Conservation (phyloP, 2,797 vertebrate species). For the Clamator glandarius region DNA sequence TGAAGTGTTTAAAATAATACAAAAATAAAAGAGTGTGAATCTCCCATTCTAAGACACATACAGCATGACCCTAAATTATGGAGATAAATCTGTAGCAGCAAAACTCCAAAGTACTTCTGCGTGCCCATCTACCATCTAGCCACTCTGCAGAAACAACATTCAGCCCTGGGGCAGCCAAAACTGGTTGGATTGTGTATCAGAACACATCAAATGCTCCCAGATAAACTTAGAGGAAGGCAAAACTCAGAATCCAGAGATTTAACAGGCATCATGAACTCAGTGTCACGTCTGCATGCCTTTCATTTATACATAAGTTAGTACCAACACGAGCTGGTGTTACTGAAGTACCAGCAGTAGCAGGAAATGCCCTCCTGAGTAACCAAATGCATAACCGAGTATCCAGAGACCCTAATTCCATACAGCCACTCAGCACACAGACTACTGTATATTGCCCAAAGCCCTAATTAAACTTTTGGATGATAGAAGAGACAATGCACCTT, state of each 20-base stretch:
- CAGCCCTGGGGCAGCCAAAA: background rate
- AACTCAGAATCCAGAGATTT: background rate
- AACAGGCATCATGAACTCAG: background rate
- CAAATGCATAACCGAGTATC: background rate
- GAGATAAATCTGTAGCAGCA: background rate
- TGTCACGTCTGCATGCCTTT: background rate
- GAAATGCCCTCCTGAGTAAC: background rate
- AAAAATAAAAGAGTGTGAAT: background rate
- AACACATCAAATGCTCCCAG: background rate
- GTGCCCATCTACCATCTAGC: background rate
- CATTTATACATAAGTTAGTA: background rate
- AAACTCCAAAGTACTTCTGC: background rate
- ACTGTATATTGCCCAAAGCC: background rate
- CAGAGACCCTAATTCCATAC: background rate
- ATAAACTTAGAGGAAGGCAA: background rate
- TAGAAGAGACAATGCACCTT: background rate
- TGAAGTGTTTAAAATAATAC: background rate
- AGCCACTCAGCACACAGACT: background rate
- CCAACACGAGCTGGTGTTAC: background rate
- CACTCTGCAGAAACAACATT: background rate
- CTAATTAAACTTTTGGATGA: conserved; percentile 31
- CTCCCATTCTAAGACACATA: background rate
- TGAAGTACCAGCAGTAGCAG: background rate
- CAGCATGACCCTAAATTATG: background rate
- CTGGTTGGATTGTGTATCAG: background rate